A percentile compares a stretch with the other conserved stretches of the same genome.
These are phyloP conservation scores for Limonius californicus DNA, from an alignment of 1,140 invertebrate genomes.

Conservation along the genomic window DNA sequence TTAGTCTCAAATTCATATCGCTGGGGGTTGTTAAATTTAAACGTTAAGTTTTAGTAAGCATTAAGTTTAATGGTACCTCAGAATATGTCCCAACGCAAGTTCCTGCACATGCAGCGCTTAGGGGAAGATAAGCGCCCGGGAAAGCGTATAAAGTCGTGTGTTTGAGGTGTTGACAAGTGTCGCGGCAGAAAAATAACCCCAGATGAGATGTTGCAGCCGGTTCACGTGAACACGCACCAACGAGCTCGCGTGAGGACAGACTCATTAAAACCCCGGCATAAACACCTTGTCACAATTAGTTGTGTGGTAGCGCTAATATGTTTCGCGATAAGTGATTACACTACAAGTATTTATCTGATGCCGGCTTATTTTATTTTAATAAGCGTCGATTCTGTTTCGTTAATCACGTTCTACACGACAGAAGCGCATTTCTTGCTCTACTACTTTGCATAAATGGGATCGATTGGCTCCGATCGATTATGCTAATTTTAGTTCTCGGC, in stretches of 20 bases:
- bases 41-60: too few relatives aligned
- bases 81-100: too few relatives aligned
- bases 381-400: constrained; percentile 12
- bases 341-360: constrained; percentile 21
- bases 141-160: too few relatives aligned
- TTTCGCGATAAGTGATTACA: constrained; percentile 27
- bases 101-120: too few relatives aligned
- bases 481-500: constrained; percentile 1
- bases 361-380: constrained; percentile 14
- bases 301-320: constrained; percentile 28
- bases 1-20: too few relatives aligned
- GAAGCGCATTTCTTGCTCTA: background rate
- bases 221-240: constrained; percentile 1
- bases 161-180: constrained; percentile 3
- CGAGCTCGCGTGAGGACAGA: constrained; percentile 8
- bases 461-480: constrained; percentile 13
- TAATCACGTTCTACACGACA: constrained; percentile 2
- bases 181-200: background rate
- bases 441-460: background rate
- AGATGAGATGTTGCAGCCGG: background rate
- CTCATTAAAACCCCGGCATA: background rate
- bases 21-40: too few relatives aligned
- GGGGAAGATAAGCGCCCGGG: too few relatives aligned
- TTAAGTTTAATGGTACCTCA: too few relatives aligned
- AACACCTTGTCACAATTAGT: constrained; percentile 17